Conservation (phyloP, 2,113 vertebrate species). For the Tetrao urogallus region DNA sequence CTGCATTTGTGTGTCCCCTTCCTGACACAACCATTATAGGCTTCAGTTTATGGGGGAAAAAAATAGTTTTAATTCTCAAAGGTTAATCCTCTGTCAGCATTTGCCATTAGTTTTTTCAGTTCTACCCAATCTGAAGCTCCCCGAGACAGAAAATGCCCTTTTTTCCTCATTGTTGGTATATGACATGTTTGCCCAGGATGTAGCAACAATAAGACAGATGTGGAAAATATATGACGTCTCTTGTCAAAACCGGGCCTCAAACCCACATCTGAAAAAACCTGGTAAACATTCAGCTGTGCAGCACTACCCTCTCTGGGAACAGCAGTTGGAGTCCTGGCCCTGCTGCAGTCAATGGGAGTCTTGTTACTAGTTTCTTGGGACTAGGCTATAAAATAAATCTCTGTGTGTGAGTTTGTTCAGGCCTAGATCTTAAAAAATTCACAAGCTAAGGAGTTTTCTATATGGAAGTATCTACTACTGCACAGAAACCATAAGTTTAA, state of each 20-base stretch:
- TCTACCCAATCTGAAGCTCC: background rate
- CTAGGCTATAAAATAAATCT: background rate
- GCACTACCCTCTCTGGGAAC: background rate
- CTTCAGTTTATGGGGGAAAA: background rate
- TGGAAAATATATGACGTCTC: background rate
- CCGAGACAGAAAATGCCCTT: background rate
- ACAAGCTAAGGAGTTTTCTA: background rate
- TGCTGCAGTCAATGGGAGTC: background rate
- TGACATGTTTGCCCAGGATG: background rate
- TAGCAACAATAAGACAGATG: background rate
- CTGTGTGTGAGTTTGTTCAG: background rate
- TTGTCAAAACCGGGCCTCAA: background rate
- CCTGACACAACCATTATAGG: background rate
- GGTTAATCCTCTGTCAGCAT: background rate
- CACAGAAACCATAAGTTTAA: background rate
- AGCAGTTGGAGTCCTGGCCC: background rate
- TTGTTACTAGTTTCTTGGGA: conserved; percentile 33
- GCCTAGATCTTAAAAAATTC: background rate
- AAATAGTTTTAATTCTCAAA: background rate
- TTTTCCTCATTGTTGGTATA: background rate
- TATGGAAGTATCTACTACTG: background rate
- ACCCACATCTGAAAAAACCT: background rate
- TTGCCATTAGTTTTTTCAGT: background rate
- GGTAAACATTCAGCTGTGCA: background rate
- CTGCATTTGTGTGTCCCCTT: background rate